Conservation (phyloP, 2,797 vertebrate genomes). For the Acanthopagrus latus region DNA sequence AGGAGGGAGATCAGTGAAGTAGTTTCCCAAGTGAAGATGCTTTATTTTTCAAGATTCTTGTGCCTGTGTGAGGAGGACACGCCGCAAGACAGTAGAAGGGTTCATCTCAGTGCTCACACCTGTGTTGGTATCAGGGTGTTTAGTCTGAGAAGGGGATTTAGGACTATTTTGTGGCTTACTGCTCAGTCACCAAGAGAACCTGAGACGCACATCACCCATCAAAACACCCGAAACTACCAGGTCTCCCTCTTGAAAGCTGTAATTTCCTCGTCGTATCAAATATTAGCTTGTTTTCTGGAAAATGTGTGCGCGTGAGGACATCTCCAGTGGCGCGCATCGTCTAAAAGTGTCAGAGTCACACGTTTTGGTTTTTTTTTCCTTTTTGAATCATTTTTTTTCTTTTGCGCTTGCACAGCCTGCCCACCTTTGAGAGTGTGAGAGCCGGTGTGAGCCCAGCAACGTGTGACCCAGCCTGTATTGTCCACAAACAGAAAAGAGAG, state of each 20-base stretch:
- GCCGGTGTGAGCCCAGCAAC: constrained; percentile 63
- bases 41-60: neutral
- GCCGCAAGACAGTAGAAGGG: constrained; percentile 29
- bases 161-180: constrained; percentile 56
- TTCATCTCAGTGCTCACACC: constrained; percentile 64
- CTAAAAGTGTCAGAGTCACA: too few species aligned
- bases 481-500: constrained; percentile 73
- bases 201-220: constrained; percentile 43
- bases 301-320: too few species aligned
- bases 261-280: neutral
- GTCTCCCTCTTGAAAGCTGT: neutral
- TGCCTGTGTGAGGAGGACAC: neutral
- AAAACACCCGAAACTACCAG: constrained; percentile 33
- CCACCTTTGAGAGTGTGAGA: constrained; percentile 50
- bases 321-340: too few species aligned
- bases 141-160: constrained; percentile 78
- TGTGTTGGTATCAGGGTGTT: constrained; percentile 75
- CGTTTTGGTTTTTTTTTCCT: neutral
- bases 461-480: constrained; percentile 74
- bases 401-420: neutral
- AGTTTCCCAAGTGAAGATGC: constrained; percentile 1
- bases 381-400: neutral
- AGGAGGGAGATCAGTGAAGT: constrained; percentile 12
- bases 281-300: too few species aligned
- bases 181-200: constrained; percentile 44